Base-by-base conservation (phyloP, 2,797 vertebrate genomes). In the Balearica regulorum region DNA sequence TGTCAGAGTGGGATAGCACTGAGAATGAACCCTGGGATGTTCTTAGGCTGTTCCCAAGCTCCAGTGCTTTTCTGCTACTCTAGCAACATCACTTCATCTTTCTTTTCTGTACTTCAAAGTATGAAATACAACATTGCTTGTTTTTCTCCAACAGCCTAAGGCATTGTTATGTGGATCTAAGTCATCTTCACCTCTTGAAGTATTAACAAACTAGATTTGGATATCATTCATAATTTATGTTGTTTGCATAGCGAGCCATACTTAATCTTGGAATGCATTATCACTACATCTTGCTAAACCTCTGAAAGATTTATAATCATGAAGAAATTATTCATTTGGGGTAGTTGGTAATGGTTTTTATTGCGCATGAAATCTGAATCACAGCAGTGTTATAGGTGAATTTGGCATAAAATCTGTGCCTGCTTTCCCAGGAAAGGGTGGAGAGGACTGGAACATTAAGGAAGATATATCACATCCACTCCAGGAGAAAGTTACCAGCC, bases 221-320 rank as follows among this genome's bases (percentile, higher is more conserved):
- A 22, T 80, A 65, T 83, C 55, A 46, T 94, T 93, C 37, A 85
- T 95, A 80, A 94, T 94, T 94, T 61, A 90, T 83, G 48, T n/a
- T 89, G 71, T 55, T 94, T 89, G 60, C 83, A 43, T 43, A 90
- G 61, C 4, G 4, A 89, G 37, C 64, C 46, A 10, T 90, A 54
- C 65, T 78, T 90, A 90, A 89, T 80, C 26, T 37, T 48, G 49
- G 33, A 87, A 61, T 70, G 41, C 41, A 55, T 90, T 81, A 72
- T 73, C 31, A 22, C 65, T 94, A 41, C 44, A n/a, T 90, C 68
- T 82, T 84, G 31, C 55, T 91, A 70, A 71, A 49, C 37, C 18
- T 92, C 22, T 93, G 57, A 64, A 95, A 87, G 73, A 89, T 93
- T 94, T 92, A 93, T 87, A 77, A 66, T 41, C 17, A 35, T 46